These are phyloP conservation scores for Drosophila kanapiae DNA, from an alignment of 1,140 invertebrate species.

Conservation along the genomic window DNA sequence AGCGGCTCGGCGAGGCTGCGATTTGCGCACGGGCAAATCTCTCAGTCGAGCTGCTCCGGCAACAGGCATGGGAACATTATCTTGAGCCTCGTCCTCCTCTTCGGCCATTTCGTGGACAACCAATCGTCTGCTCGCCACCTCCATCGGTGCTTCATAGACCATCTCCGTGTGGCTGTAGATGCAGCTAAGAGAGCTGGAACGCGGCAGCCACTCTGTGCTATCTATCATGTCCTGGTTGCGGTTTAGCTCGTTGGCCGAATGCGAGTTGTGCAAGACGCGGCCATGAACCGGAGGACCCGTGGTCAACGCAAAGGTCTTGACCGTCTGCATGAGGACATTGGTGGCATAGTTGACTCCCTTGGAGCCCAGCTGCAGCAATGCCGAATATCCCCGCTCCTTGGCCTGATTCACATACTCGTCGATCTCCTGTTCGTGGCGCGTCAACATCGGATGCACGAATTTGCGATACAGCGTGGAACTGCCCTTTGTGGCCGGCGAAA, in stretches of 20 bases:
- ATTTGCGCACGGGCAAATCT: no score
- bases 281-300: no score
- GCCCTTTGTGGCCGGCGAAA: constrained; percentile 98
- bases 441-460: constrained; percentile 98
- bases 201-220: constrained; percentile 48
- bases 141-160: constrained; percentile 19
- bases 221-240: constrained; percentile 56
- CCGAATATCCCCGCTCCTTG: constrained; percentile 95
- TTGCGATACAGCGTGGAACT: constrained; percentile 98
- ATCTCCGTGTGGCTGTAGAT: constrained; percentile 46
- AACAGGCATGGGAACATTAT: no score
- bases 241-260: no score
- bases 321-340: constrained; percentile 96
- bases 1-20: no score
- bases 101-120: constrained; percentile 59
- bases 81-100: no score
- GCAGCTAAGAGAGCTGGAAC: constrained; percentile 62
- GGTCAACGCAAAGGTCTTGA: constrained; percentile 85
- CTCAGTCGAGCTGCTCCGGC: no score
- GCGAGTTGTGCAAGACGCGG: no score
- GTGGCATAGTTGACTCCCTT: constrained; percentile 96
- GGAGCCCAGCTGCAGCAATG: constrained; percentile 94
- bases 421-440: constrained; percentile 96
- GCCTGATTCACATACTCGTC: constrained; percentile 96
- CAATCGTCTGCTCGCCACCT: constrained; percentile 25